phyloP scores from a whole-genome alignment of 2,888 invertebrate genomes.

The Aphidoletes aphidimyza region DNA sequence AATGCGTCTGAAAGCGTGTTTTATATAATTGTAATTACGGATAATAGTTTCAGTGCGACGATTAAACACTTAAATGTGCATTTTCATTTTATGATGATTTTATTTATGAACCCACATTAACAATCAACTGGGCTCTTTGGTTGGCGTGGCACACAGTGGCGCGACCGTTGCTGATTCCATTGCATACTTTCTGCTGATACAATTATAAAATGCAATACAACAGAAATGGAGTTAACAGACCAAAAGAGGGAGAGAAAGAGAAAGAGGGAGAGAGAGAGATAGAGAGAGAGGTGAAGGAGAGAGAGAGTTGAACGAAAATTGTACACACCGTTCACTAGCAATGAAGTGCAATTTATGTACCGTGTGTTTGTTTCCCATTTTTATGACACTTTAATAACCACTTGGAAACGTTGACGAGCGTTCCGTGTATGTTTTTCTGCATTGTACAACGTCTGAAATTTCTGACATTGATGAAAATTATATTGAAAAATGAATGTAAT shows the following conservation, averaged over 20 bases:
- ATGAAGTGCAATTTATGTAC: constrained; percentile 43
- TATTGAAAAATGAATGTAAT: constrained; percentile 27
- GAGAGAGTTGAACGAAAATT: not conserved
- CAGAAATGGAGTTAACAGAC: not conserved
- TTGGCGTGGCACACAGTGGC: too few species aligned
- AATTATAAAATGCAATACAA: constrained; percentile 25
- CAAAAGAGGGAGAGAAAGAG: not conserved
- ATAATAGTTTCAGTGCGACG: constrained; percentile 49
- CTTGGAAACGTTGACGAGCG: constrained; percentile 16
- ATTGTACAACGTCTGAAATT: not conserved
- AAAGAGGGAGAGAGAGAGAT: not conserved
- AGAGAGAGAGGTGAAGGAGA: not conserved
- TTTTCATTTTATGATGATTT: constrained; percentile 50
- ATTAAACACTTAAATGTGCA: constrained; percentile 49
- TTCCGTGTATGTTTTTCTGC: not conserved
- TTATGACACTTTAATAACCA: constrained; percentile 51
- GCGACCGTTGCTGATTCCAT: not conserved
- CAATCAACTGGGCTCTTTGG: not conserved
- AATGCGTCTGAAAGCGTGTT: constrained; percentile 27
- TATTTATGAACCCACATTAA: constrained; percentile 35
- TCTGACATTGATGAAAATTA: constrained; percentile 49
- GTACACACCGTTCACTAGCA: not conserved
- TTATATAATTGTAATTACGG: constrained; percentile 49
- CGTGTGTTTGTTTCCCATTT: constrained; percentile 47
- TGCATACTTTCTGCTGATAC: constrained; percentile 11